phyloP scores from a whole-genome alignment of 2,113 vertebrate species.

The Bubalus kerabau region DNA sequence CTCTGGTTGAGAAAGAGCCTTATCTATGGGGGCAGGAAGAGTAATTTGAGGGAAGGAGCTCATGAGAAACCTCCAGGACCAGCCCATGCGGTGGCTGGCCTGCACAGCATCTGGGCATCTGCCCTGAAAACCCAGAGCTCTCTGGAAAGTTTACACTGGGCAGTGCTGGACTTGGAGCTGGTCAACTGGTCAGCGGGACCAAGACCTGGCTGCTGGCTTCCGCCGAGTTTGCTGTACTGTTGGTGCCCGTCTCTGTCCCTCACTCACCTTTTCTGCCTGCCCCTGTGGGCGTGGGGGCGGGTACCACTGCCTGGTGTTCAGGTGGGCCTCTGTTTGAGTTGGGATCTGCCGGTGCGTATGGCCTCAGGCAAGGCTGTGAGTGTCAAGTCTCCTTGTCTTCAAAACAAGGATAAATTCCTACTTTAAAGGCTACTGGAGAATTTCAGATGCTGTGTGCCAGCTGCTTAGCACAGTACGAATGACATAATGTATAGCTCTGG shows the following conservation, averaged over 20 bases:
- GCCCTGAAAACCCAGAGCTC: neutral
- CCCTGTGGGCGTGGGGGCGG: fast-evolving
- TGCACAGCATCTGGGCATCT: neutral
- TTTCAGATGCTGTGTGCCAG: neutral
- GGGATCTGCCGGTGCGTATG: neutral
- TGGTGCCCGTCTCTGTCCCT: fast-evolving
- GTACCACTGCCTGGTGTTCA: neutral
- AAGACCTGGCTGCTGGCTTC: neutral
- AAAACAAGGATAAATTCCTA: neutral
- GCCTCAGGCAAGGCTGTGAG: neutral
- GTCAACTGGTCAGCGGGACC: neutral
- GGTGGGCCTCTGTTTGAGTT: neutral
- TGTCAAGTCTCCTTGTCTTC: neutral
- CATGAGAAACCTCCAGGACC: neutral
- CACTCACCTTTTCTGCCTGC: neutral
- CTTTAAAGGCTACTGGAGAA: neutral
- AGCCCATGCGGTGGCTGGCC: neutral
- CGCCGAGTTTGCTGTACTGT: fast-evolving
- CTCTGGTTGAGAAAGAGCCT: neutral
- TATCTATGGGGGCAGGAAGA: neutral
- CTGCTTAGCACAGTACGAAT: fast-evolving
- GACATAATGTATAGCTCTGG: neutral
- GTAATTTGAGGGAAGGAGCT: neutral
- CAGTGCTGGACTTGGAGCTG: neutral
- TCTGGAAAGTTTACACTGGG: neutral